Percentiles rank a stretch among this genome's conserved stretches.
These are phyloP conservation scores for Sinocyclocheilus rhinocerous DNA, from an alignment of 2,113 vertebrate genomes.

Conservation along the genomic window DNA sequence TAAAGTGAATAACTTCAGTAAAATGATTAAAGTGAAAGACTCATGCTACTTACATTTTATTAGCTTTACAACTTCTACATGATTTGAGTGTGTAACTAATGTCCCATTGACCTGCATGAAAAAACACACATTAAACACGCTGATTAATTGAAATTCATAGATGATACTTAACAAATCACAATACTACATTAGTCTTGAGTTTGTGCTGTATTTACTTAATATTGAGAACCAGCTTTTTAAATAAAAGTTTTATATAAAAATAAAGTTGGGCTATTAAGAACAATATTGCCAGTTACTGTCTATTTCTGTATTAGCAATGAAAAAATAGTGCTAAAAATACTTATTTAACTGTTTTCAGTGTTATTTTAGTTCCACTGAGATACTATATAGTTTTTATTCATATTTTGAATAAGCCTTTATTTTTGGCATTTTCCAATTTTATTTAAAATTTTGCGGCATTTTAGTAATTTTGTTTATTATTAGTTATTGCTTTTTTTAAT, in stretches of 20 bases:
- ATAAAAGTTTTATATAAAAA: no score
- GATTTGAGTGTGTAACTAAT: slow-evolving; percentile 96
- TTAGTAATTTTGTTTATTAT: no score
- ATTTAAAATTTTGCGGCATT: no score
- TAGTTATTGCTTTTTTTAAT: no score
- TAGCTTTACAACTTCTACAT: slow-evolving; percentile 95
- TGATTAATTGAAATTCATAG: background rate
- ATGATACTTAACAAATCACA: background rate
- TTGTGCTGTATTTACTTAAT: background rate
- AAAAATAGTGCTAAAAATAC: background rate
- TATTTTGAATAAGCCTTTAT: no score
- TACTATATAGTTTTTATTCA: no score
- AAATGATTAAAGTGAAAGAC: no score
- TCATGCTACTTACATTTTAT: slow-evolving; percentile 91
- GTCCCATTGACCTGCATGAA: slow-evolving; percentile 93
- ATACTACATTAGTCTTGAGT: background rate
- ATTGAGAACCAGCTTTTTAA: no score
- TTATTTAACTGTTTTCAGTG: background rate
- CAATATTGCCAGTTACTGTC: background rate
- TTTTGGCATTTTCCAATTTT: no score
- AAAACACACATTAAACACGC: background rate
- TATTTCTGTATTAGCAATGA: background rate
- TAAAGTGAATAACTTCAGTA: background rate
- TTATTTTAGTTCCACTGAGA: no score
- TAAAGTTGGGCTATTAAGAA: no score